Evolutionary conservation across 2,888 invertebrate species (phyloP).

Genomic region (Pachymerium ferrugineum): DNA sequence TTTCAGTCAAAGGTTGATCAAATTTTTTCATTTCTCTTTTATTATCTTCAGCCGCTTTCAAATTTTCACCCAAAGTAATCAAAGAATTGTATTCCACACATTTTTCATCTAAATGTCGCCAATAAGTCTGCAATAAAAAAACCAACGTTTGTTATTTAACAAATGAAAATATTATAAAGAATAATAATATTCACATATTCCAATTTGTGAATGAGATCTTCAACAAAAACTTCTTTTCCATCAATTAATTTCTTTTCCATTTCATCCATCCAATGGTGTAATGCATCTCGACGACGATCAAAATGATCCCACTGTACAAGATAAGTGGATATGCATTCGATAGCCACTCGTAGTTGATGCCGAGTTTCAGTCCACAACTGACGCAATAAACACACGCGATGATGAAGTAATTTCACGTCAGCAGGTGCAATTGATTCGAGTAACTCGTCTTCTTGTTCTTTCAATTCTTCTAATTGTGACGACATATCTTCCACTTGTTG

Average conservation of each 20-base stretch:
- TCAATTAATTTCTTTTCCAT: conserved; percentile 29
- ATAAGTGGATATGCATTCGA: conserved; percentile 67
- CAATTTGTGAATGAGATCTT: conserved; percentile 30
- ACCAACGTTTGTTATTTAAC: not conserved
- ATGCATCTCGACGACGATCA: conserved; percentile 47
- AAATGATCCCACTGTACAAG: conserved; percentile 66
- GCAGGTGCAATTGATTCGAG: conserved; percentile 77
- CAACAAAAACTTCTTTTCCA: conserved; percentile 30
- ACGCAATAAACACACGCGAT: conserved; percentile 68
- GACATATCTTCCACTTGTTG: conserved; percentile 39
- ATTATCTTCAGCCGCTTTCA: not conserved
- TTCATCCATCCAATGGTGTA: conserved; percentile 31
- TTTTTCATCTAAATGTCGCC: conserved; percentile 32
- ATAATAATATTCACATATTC: conserved; percentile 32
- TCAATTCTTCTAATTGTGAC: conserved; percentile 63
- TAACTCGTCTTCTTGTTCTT: conserved; percentile 70
- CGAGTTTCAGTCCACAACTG: conserved; percentile 77
- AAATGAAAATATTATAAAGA: not conserved
- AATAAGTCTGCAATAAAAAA: conserved; percentile 31
- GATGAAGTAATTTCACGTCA: conserved; percentile 73
- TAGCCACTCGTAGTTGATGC: conserved; percentile 66
- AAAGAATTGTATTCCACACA: conserved; percentile 28
- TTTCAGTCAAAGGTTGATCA: conserved; percentile 18
- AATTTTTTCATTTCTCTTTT: conserved; percentile 9
- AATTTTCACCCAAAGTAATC: conserved; percentile 28